These are phyloP conservation scores for Ursus arctos DNA, from an alignment of 2,113 vertebrate species.

Conservation along the genomic window DNA sequence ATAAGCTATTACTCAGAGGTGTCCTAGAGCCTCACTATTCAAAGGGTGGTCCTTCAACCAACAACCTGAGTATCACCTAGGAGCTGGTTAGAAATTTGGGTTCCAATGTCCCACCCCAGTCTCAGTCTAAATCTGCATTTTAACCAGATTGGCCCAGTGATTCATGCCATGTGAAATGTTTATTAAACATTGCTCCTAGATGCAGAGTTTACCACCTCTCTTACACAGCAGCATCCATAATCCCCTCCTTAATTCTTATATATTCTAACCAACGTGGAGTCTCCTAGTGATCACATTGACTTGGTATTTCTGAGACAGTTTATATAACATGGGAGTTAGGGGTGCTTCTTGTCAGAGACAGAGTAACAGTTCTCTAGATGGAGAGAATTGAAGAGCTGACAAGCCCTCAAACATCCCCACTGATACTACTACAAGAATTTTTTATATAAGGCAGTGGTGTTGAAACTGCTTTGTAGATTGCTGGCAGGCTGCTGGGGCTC, in stretches of 20 bases:
- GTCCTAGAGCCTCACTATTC: not conserved
- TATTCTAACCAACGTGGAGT: not conserved
- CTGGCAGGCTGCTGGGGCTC: fast-evolving
- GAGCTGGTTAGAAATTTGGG: not conserved
- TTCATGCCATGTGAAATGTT: not conserved
- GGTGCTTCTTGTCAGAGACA: not conserved
- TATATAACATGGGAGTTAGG: not conserved
- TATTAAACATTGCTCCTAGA: not conserved
- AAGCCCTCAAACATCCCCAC: not conserved
- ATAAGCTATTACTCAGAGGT: not conserved
- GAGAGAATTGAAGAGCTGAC: not conserved
- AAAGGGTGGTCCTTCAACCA: not conserved
- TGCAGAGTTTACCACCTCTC: not conserved
- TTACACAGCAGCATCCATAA: too few relatives aligned
- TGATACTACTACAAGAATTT: not conserved
- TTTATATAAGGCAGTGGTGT: not conserved
- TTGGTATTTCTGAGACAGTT: not conserved
- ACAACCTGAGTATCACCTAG: not conserved
- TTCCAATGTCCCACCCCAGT: not conserved
- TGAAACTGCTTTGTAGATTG: not conserved
- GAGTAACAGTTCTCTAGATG: not conserved
- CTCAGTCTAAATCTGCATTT: not conserved
- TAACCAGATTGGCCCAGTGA: not conserved
- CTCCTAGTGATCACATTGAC: not conserved
- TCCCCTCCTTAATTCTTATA: not conserved